Evolutionary conservation across 2,797 vertebrate genomes (phyloP).

Genomic region (Sebastes matsubarae): DNA sequence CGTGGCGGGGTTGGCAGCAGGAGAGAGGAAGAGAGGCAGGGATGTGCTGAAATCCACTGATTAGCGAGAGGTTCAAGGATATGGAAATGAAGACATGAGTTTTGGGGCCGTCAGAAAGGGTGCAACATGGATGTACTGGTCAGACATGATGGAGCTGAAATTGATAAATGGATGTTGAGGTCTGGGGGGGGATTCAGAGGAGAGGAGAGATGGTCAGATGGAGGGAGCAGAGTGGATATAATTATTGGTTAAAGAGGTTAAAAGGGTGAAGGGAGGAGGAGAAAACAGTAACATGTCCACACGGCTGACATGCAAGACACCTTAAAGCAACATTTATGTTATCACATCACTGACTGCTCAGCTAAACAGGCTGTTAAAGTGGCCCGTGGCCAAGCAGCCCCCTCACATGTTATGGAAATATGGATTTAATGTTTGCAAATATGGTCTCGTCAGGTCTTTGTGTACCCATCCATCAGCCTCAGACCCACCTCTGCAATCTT

Average conservation of each 20-base stretch:
- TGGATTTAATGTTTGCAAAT: constrained; percentile 80
- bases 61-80: constrained; percentile 56
- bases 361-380: constrained; percentile 45
- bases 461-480: constrained; percentile 79
- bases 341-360: constrained; percentile 19
- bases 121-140: constrained; percentile 53
- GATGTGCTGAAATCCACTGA: constrained; percentile 47
- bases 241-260: constrained; percentile 71
- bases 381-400: constrained; percentile 53
- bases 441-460: constrained; percentile 76
- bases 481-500: constrained; percentile 81
- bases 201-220: constrained; percentile 33
- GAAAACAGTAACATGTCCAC: constrained; percentile 21
- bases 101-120: constrained; percentile 39
- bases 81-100: constrained; percentile 56
- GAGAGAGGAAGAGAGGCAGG: constrained; percentile 14
- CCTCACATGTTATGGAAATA: constrained; percentile 69
- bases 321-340: constrained; percentile 46
- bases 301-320: constrained; percentile 6
- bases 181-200: constrained; percentile 33
- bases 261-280: constrained; percentile 26
- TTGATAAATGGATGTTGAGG: constrained; percentile 68
- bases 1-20: constrained; percentile 22
- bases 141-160: constrained; percentile 67
- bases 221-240: constrained; percentile 53